Evolutionary conservation across 2,113 vertebrate species (phyloP).

Genomic region (Promerops cafer): DNA sequence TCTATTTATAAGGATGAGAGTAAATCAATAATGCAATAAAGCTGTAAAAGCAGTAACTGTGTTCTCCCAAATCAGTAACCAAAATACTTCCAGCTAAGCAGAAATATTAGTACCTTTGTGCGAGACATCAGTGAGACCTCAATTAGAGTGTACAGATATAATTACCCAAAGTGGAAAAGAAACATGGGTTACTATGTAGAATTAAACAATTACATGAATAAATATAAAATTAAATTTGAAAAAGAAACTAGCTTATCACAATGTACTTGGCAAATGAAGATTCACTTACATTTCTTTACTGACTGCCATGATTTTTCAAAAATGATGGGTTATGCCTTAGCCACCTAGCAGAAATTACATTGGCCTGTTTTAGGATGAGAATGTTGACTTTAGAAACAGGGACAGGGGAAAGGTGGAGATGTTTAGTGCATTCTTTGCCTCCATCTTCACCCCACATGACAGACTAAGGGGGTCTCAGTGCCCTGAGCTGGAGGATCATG

Average conservation of each 20-base stretch:
- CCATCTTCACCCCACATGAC: neutral
- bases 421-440: accelerated
- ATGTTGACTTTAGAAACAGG: neutral
- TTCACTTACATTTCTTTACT: neutral
- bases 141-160: neutral
- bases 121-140: neutral
- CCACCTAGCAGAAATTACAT: neutral
- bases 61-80: neutral
- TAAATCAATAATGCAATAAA: neutral
- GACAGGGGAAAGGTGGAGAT: neutral
- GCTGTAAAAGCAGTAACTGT: neutral
- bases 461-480: neutral
- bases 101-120: neutral
- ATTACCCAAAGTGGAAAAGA: neutral
- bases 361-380: accelerated
- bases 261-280: neutral
- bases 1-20: neutral
- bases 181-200: neutral
- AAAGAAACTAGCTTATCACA: neutral
- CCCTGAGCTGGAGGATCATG: neutral
- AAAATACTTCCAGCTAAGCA: neutral
- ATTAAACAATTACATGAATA: neutral
- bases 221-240: neutral
- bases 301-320: neutral
- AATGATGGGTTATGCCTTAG: accelerated